A percentile compares a stretch with the other conserved stretches of the same genome.
phyloP scores from a whole-genome alignment of 2,888 invertebrate species.

The Tupiocoris notatus region DNA sequence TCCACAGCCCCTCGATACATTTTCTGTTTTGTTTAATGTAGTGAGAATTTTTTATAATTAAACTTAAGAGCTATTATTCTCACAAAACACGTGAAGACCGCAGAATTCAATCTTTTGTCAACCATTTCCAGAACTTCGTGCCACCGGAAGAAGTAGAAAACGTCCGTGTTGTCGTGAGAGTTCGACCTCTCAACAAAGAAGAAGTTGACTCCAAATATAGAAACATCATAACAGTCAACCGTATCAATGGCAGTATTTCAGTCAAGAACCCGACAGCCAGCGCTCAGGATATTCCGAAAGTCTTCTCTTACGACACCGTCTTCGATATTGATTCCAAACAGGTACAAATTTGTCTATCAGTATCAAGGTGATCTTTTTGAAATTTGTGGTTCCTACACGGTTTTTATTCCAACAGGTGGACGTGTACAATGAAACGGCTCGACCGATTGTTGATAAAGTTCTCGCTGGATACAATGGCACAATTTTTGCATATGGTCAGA shows the following conservation, averaged over 20 bases:
- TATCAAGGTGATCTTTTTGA: neutral
- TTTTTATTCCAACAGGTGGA: constrained; percentile 68
- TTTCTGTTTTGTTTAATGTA: neutral
- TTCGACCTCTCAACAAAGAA: constrained; percentile 85
- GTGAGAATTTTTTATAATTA: neutral
- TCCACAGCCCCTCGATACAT: no score
- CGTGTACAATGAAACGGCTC: constrained; percentile 92
- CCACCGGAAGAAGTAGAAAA: constrained; percentile 73
- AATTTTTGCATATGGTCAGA: constrained; percentile 86
- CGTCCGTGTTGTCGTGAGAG: constrained; percentile 92
- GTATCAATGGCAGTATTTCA: constrained; percentile 72
- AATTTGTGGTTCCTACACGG: neutral
- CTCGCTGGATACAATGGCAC: constrained; percentile 95
- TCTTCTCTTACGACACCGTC: constrained; percentile 92
- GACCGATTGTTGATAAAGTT: constrained; percentile 95
- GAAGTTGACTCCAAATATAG: constrained; percentile 72
- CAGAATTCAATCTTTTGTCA: no score
- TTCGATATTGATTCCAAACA: constrained; percentile 84
- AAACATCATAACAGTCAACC: constrained; percentile 74
- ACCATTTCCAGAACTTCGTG: constrained; percentile 42
- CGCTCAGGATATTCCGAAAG: constrained; percentile 76
- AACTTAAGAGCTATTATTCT: neutral
- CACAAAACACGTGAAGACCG: no score
- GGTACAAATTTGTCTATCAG: constrained; percentile 55
- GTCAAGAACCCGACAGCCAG: constrained; percentile 72